phyloP scores from a whole-genome alignment of 2,797 vertebrate species.

The Ctenosaura bakeri region DNA sequence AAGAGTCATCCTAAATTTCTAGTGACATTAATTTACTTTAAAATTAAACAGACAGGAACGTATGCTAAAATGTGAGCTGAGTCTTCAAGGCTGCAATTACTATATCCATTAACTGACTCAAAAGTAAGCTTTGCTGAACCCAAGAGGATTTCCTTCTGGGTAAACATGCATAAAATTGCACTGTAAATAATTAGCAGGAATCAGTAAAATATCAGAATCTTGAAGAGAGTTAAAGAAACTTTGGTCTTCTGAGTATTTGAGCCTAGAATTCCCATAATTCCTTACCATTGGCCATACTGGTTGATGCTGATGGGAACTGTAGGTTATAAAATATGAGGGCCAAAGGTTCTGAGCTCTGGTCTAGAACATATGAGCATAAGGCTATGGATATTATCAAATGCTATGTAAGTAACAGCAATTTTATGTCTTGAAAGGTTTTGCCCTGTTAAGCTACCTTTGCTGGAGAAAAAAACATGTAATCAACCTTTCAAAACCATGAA shows the following conservation, averaged over 20 bases:
- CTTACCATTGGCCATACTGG: background rate
- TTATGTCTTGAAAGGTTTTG: slow-evolving; percentile 53
- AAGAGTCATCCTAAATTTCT: slow-evolving; percentile 45
- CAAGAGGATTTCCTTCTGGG: no score
- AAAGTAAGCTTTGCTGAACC: background rate
- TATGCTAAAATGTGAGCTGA: background rate
- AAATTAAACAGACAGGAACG: slow-evolving; percentile 46
- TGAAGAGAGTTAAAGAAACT: background rate
- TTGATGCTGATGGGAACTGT: background rate
- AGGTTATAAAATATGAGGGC: background rate
- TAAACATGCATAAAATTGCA: background rate
- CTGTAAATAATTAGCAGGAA: slow-evolving; percentile 36
- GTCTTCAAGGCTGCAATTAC: slow-evolving; percentile 9
- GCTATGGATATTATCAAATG: slow-evolving; percentile 54
- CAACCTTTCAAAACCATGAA: slow-evolving; percentile 25
- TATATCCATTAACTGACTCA: background rate
- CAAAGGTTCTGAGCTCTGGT: background rate
- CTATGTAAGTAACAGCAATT: slow-evolving; percentile 55
- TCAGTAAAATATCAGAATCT: slow-evolving; percentile 52
- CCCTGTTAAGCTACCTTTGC: slow-evolving; percentile 37
- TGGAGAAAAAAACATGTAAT: slow-evolving; percentile 54
- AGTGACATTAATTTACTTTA: slow-evolving; percentile 53
- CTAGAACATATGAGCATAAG: slow-evolving; percentile 33
- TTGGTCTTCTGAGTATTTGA: background rate
- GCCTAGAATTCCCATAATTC: background rate